A percentile compares a stretch with the other conserved stretches of the same genome.
Evolutionary conservation across 2,113 vertebrate genomes (phyloP).

Genomic region (Dasyurus viverrinus): DNA sequence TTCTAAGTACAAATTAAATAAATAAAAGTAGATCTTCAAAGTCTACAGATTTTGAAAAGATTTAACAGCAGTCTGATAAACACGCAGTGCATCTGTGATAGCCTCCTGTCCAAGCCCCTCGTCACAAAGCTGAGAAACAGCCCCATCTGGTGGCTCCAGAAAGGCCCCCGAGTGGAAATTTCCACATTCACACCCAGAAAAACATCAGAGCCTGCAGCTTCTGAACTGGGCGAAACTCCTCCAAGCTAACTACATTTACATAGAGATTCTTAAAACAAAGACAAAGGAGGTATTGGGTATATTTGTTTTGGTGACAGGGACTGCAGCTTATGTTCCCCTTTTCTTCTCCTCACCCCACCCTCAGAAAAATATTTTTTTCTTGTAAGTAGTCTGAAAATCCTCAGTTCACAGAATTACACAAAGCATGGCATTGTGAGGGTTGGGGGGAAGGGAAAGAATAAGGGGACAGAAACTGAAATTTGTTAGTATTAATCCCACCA

Average conservation of each 20-base stretch:
- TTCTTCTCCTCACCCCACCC: neutral
- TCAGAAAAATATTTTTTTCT: neutral
- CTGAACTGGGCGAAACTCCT: accelerated
- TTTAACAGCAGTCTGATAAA: neutral
- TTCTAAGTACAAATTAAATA: slow-evolving; percentile 67
- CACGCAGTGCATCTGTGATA: neutral
- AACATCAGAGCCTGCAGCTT: accelerated
- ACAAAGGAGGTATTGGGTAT: neutral
- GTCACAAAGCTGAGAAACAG: slow-evolving; percentile 69
- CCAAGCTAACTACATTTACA: neutral
- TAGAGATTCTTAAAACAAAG: neutral
- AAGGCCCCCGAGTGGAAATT: slow-evolving; percentile 69
- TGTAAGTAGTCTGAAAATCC: neutral
- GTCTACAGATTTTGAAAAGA: neutral
- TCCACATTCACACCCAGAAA: neutral
- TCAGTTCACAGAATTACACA: neutral
- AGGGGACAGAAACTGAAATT: neutral
- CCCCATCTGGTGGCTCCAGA: slow-evolving; percentile 78
- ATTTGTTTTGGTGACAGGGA: neutral
- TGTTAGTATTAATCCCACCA: neutral
- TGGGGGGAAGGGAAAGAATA: neutral
- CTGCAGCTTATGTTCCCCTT: neutral
- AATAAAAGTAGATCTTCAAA: slow-evolving; percentile 9
- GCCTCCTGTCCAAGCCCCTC: neutral
- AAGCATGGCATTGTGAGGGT: neutral